Percentiles rank a stretch among this genome's conserved stretches.
Conservation (phyloP, 2,797 vertebrate species). For the Anguilla anguilla region DNA sequence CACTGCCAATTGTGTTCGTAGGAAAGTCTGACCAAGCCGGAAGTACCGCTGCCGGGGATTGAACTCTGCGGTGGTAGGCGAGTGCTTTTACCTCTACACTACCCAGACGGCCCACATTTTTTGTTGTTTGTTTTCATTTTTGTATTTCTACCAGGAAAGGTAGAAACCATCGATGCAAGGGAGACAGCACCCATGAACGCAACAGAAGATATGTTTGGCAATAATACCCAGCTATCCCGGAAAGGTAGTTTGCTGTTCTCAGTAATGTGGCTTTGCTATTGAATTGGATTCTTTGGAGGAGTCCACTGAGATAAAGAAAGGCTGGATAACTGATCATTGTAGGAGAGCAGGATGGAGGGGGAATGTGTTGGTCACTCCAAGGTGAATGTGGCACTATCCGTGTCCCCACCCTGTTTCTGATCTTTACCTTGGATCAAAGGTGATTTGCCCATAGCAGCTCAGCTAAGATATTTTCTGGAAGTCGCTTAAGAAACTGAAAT, state of each 20-base stretch:
- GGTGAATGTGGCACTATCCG: background rate
- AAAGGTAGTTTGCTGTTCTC: slow-evolving; percentile 73
- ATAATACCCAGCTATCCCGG: slow-evolving; percentile 71
- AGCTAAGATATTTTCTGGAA: background rate
- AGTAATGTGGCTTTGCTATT: background rate
- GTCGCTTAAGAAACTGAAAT: background rate
- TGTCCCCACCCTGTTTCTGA: background rate
- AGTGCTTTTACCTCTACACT: too few relatives aligned
- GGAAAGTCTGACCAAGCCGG: too few relatives aligned
- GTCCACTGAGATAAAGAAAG: background rate
- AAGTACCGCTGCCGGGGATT: too few relatives aligned
- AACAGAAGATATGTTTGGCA: slow-evolving; percentile 80
- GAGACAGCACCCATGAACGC: slow-evolving; percentile 82
- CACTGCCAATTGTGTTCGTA: too few relatives aligned
- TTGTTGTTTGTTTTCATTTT: background rate
- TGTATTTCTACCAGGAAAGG: slow-evolving; percentile 62
- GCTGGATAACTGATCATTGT: background rate
- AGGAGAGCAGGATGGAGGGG: background rate
- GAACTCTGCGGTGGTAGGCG: too few relatives aligned
- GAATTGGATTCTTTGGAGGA: background rate
- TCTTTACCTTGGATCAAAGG: background rate
- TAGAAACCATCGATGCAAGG: slow-evolving; percentile 86
- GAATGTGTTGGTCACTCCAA: background rate
- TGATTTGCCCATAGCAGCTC: background rate
- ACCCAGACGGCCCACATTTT: background rate